Base-by-base conservation (phyloP, 2,113 vertebrate genomes). In the Cololabis saira region DNA sequence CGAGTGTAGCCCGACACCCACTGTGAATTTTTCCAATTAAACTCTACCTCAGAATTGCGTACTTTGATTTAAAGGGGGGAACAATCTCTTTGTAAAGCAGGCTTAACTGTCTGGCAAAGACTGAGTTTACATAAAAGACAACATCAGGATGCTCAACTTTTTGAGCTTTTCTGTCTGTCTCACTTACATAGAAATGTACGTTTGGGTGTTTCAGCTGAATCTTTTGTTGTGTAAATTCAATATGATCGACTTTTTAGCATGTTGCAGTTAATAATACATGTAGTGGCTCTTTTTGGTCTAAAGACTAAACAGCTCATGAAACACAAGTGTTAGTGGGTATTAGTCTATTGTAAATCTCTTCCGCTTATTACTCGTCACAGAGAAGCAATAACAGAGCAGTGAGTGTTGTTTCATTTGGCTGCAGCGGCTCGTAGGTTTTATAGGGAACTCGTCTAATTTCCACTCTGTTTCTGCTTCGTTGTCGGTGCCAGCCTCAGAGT, bases 221-320 rank as follows among this genome's bases (percentile, higher is more conserved):
- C 41, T 44, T 55, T 58, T 65, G 41, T 61, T 70, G 74, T 75
- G 79, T 76, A 64, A 73, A 70, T 76, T 78, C 59, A 76, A 58
- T 50, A 59, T 48, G 50, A 58, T 51, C 54, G 57, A 16, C 50
- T 61, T 57, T 57, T 58, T 57, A 17, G 50, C 61, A 21, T 50
- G 13, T 47, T 24, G 58, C 66, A 44, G 24, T 51, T 49, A 58
- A 68, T 53, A 72, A 42, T 18, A 61, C 67, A 59, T 49, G 47
- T 59, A 18, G 37, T 50, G 55, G 41, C 11, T 69, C 15, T 63
- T 41, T 74, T 76, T 70, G 58, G 58, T 55, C 2, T 53, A 27
- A 27, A 51, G 55, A 67, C 55, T 54, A 42, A 71, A 65, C 18
- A 13, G 54, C 47, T 24, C 48, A 47, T 66, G 58, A 50, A 77